Conservation (phyloP, 2,797 vertebrate species). For the Pangasius djambal region DNA sequence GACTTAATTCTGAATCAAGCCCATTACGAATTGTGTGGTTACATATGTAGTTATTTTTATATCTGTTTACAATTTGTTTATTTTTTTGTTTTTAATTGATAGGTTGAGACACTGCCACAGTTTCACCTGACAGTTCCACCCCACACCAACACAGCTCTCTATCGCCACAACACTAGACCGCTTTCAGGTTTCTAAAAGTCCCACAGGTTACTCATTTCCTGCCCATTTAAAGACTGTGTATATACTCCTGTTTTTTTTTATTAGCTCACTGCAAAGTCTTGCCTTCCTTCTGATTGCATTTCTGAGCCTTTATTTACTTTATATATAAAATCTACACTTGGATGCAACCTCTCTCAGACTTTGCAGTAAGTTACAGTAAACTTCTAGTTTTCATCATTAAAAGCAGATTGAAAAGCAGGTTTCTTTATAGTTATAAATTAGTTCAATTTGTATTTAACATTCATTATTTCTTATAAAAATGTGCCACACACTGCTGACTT, state of each 20-base stretch:
- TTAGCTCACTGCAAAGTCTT: background rate
- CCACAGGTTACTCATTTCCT: background rate
- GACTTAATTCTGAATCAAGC: too few relatives aligned
- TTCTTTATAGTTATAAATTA: background rate
- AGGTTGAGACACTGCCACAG: too few relatives aligned
- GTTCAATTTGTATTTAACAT: background rate
- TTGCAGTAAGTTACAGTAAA: background rate
- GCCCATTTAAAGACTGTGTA: background rate
- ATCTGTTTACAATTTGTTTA: too few relatives aligned
- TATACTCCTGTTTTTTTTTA: background rate
- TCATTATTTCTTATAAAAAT: background rate
- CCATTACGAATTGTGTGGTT: too few relatives aligned
- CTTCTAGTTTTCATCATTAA: background rate
- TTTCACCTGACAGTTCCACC: too few relatives aligned
- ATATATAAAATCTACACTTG: background rate
- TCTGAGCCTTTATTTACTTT: background rate
- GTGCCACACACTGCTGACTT: background rate
- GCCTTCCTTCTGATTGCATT: background rate
- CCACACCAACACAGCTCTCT: too few relatives aligned
- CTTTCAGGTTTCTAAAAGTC: background rate
- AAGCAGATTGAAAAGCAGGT: conserved; percentile 1
- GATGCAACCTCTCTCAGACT: background rate
- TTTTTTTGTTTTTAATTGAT: too few relatives aligned
- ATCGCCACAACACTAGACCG: too few relatives aligned
- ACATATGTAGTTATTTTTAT: too few relatives aligned